Conservation (phyloP, 1,140 invertebrate species). For the Hypsibius dujardini region DNA sequence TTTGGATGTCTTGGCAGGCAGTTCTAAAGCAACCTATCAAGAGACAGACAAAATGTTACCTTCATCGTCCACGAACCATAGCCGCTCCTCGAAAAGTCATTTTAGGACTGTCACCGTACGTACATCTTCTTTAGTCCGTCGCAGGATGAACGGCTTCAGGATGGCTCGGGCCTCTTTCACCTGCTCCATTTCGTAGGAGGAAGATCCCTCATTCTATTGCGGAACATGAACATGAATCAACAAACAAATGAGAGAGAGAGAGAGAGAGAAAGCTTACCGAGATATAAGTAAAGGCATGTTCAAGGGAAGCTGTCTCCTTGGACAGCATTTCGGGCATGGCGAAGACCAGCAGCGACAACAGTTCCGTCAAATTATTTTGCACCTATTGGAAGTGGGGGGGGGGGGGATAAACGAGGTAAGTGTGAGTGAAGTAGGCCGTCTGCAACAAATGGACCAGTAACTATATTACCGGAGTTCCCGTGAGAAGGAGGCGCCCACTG, state of each 20-base stretch:
- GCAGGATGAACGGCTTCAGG: slow-evolving; percentile 82
- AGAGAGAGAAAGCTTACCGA: slow-evolving; percentile 33
- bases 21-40: slow-evolving; percentile 43
- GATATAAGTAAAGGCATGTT: slow-evolving; percentile 53
- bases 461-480: slow-evolving; percentile 28
- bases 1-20: slow-evolving; percentile 55
- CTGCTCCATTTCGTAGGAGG: slow-evolving; percentile 52
- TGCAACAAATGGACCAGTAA: slow-evolving; percentile 36
- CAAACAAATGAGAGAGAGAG: neutral
- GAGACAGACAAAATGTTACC: too few relatives aligned
- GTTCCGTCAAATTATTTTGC: slow-evolving; percentile 87
- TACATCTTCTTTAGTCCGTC: slow-evolving; percentile 57
- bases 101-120: too few relatives aligned
- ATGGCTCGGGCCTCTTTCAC: slow-evolving; percentile 79
- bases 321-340: slow-evolving; percentile 87
- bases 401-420: too few relatives aligned
- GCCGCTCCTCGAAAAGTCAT: too few relatives aligned
- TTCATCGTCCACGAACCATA: too few relatives aligned
- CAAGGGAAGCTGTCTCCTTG: slow-evolving; percentile 66
- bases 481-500: neutral
- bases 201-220: slow-evolving; percentile 32
- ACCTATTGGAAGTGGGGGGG: neutral
- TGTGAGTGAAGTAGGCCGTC: too few relatives aligned
- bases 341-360: slow-evolving; percentile 84
- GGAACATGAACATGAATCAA: too few relatives aligned